A percentile compares a stretch with the other conserved stretches of the same genome.
These are phyloP conservation scores for Macrocentrus cingulum DNA, from an alignment of 1,140 invertebrate genomes.

Conservation along the genomic window DNA sequence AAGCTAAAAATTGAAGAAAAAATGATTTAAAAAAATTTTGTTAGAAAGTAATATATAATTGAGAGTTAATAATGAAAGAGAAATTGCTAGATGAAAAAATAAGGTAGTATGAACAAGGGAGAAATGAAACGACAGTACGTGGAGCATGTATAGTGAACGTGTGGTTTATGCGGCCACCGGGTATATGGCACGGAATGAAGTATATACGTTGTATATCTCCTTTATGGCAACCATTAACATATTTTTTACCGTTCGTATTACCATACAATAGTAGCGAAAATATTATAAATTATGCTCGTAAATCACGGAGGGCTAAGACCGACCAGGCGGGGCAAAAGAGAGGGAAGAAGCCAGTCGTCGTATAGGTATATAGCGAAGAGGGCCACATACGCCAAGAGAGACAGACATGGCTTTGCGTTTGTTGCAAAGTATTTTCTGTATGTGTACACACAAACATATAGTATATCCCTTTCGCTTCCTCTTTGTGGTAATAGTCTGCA, in stretches of 20 bases:
- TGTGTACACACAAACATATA: too few species aligned
- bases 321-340: slow-evolving; percentile 10
- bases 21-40: slow-evolving; percentile 1
- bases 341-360: slow-evolving; percentile 11
- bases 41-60: slow-evolving; percentile 14
- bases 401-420: too few species aligned
- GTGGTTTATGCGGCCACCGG: slow-evolving; percentile 46
- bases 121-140: slow-evolving; percentile 16
- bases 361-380: too few species aligned
- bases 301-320: slow-evolving; percentile 41
- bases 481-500: slow-evolving; percentile 21
- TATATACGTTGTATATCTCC: slow-evolving; percentile 55
- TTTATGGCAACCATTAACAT: slow-evolving; percentile 58
- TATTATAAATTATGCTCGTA: slow-evolving; percentile 57
- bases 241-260: slow-evolving; percentile 56
- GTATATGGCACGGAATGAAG: slow-evolving; percentile 53
- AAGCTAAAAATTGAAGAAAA: not conserved
- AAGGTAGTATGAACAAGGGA: slow-evolving; percentile 11
- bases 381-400: too few species aligned
- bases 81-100: not conserved
- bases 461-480: not conserved
- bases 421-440: too few species aligned
- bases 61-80: slow-evolving; percentile 9
- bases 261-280: slow-evolving; percentile 58
- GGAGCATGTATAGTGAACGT: slow-evolving; percentile 24